Evolutionary conservation across 2,797 vertebrate species (phyloP), one percentile per base, ranked within the genome.

Genomic region (Glossophaga mutica): DNA sequence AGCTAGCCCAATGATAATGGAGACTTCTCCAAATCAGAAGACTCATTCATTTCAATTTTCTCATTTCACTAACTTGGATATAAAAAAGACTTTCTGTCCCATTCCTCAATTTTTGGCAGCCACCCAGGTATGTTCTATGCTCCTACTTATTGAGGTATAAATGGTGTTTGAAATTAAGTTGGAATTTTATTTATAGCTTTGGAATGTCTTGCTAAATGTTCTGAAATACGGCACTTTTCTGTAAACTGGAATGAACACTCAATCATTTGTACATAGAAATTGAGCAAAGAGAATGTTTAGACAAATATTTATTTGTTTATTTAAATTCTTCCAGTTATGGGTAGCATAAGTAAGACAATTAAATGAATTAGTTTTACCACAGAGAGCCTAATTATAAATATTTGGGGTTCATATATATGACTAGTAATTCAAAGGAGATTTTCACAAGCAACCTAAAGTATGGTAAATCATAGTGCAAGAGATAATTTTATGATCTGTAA

Each of bases 181-280:
- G 55, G 50, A 87, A 81, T 90, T 96, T 96, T 97, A 85, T 91
- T 94, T 95, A 87, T 50, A 81, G 32, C 48, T 83, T 90, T 96
- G 74, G 48, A 94, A 92, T 94, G 59, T 74, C 77, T 92, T 93
- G 37, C 59, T 95, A 52, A 85, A 70, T 90, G 34, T 92, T 34
- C 19, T 5, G 37, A 78, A 85, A 87, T 82, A 83, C 39, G 62
- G 37, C 48, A 93, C 46, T 93, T 82, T 32, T 90, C 42, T 88
- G 48, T 79, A 96, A 93, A 68, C 34, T 84, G 21, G 22, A 74
- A 34, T 91, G 57, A 83, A 96, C 67, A 22, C 11, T 11, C 21
- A 44, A 42, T 90, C 16, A 16, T 91, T 95, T 89, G 50, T 87
- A 46, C 32, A 81, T 8, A 48, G 52, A 92, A 90, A 85, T 2